Base-by-base conservation (phyloP, 2,888 invertebrate genomes). In the Pharmacophagus antenor region DNA sequence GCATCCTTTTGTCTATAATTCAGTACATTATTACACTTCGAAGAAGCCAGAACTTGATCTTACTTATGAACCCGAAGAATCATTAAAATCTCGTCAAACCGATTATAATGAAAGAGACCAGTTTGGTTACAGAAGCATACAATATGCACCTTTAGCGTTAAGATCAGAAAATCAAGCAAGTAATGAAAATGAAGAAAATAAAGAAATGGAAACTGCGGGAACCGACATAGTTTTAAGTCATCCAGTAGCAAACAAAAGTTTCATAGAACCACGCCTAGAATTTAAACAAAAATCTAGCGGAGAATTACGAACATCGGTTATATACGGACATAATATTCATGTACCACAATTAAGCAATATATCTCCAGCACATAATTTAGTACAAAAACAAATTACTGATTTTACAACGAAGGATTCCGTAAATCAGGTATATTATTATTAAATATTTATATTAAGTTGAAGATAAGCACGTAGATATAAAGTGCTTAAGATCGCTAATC, bases 311-410 rank as follows among this genome's bases (percentile, higher is more conserved):
- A 56, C 22, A 27, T 23, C 51, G 6, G 8, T 41, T 20, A 41
- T 61, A 17, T 51, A 51, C 8, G 61, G 61, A 1, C 61, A 61
- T 17, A 61, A 61, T 41, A 61, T 61, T 27, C 51, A 61, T 20
- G 37, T 56, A 42, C 25, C 31, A 2, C 20, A 52, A 52, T 3
- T 31, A 17, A 15, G 44, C 20, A 59, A 22, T 42, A 17, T n/a
- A 31, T 51, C 51, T 27, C 37, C 47, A 12, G 44, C 31, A 52
- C 48, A 47, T 23, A 56, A 61, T 21, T 20, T 47, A 18, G 3
- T 52, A 8, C 51, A 56, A n/a, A 56, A 15, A 56, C 18, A 42
- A 10, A 50, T 52, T 0, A 47, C 22, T 17, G 61, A 61, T 4
- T 48, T 41, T 3, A 61, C 61, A 25, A 61, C 56, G 0, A 51